A percentile compares a stretch with the other conserved stretches of the same genome.
Evolutionary conservation across 1,140 invertebrate species (phyloP).

Genomic region (Trichogramma pretiosum): DNA sequence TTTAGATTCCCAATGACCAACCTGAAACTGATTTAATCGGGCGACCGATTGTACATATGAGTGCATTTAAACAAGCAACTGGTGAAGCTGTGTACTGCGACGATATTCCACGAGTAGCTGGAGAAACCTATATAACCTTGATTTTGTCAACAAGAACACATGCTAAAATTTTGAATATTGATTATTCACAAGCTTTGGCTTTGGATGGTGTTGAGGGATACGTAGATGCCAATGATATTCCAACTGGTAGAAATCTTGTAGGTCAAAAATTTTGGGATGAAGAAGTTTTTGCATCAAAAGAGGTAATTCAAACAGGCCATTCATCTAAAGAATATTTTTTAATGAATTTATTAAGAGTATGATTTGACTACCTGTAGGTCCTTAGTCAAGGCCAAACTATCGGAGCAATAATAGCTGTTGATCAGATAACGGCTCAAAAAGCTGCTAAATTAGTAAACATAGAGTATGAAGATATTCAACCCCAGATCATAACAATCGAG

Average conservation of each 20-base stretch:
- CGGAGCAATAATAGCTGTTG: constrained; percentile 65
- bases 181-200: constrained; percentile 62
- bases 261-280: constrained; percentile 70
- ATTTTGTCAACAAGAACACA: constrained; percentile 71
- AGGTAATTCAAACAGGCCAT: constrained; percentile 36
- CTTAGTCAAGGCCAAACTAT: constrained; percentile 68
- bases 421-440: constrained; percentile 63
- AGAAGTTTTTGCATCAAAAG: constrained; percentile 60
- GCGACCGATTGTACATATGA: constrained; percentile 69
- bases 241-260: constrained; percentile 50
- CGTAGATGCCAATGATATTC: constrained; percentile 63
- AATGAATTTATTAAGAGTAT: too few species aligned
- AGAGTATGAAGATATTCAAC: constrained; percentile 63
- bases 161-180: constrained; percentile 70
- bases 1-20: constrained; percentile 52
- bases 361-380: too few species aligned
- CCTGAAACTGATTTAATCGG: constrained; percentile 64
- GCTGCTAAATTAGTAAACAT: constrained; percentile 67
- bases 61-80: constrained; percentile 81
- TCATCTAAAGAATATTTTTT: too few species aligned
- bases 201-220: constrained; percentile 67
- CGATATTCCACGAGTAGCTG: constrained; percentile 67
- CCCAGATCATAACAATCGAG: constrained; percentile 75
- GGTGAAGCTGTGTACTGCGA: constrained; percentile 89
- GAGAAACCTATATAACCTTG: constrained; percentile 67